These are phyloP conservation scores for Aldrovandia affinis DNA, from an alignment of 2,797 vertebrate genomes.

Conservation along the genomic window DNA sequence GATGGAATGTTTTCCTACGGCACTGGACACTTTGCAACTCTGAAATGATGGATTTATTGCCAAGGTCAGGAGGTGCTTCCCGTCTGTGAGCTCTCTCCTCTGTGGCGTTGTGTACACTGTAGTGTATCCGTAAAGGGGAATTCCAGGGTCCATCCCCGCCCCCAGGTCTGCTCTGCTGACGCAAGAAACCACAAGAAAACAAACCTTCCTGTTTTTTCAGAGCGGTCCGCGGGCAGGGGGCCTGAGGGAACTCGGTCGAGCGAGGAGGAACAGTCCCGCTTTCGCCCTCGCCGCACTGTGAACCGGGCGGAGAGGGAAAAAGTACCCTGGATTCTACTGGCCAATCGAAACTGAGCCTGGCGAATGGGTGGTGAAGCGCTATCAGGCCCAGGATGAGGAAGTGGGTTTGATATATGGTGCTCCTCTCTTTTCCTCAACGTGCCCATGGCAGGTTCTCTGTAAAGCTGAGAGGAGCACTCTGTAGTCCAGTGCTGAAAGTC, in stretches of 20 bases:
- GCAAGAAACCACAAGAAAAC: conserved; percentile 12
- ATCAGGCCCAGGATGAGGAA: neutral
- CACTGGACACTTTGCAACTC: neutral
- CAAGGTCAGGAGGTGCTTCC: conserved; percentile 21
- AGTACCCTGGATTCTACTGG: neutral
- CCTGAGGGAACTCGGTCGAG: neutral
- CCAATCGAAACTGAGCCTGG: neutral
- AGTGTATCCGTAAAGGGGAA: conserved; percentile 30
- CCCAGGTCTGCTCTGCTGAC: neutral
- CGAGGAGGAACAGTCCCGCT: neutral
- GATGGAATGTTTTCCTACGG: neutral
- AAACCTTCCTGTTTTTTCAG: conserved; percentile 49
- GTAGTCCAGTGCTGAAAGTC: too few species aligned
- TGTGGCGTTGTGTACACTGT: neutral
- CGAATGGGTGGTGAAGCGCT: neutral
- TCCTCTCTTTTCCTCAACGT: neutral
- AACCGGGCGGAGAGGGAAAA: neutral
- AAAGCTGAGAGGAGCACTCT: too few species aligned
- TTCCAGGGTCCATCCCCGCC: conserved; percentile 29
- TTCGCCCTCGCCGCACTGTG: neutral
- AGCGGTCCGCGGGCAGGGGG: conserved; percentile 4
- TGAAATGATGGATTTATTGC: neutral
- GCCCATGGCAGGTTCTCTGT: too few species aligned
- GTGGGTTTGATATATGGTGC: neutral
- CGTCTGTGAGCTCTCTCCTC: neutral